Percentiles rank a stretch among this genome's conserved stretches.
phyloP scores from a whole-genome alignment of 2,888 invertebrate species.

The Heliconius ethilla region DNA sequence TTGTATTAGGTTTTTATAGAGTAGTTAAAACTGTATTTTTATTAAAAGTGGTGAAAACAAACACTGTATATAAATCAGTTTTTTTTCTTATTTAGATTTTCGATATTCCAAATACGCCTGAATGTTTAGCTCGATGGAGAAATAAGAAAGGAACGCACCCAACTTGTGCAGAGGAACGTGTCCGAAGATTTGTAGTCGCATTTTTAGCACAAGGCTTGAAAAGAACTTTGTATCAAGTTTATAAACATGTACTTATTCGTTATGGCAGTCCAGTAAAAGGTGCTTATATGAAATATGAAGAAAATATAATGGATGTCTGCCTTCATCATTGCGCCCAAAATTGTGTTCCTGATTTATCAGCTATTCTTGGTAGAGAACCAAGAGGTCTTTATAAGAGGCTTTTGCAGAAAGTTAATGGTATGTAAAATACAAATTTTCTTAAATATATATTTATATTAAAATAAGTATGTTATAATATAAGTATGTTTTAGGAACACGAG shows the following conservation, averaged over 20 bases:
- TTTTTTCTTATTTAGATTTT: constrained; percentile 54
- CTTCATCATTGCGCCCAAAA: constrained; percentile 57
- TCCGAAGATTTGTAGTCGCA: constrained; percentile 60
- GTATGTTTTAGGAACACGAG: constrained; percentile 54
- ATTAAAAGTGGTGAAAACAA: too few species aligned
- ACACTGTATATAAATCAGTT: not conserved
- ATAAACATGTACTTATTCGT: constrained; percentile 55
- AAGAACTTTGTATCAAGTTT: constrained; percentile 66
- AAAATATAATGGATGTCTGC: constrained; percentile 67
- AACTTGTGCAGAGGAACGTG: constrained; percentile 55
- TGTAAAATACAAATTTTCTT: constrained; percentile 5
- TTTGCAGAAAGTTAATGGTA: constrained; percentile 52
- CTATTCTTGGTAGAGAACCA: constrained; percentile 61
- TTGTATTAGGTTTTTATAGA: too few species aligned
- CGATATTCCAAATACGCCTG: constrained; percentile 62
- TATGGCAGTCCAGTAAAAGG: constrained; percentile 56
- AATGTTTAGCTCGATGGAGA: constrained; percentile 64
- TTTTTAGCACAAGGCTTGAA: constrained; percentile 65
- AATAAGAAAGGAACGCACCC: constrained; percentile 55
- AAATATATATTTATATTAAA: not conserved
- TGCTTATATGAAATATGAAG: constrained; percentile 57
- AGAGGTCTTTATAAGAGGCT: constrained; percentile 62
- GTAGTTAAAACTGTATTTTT: too few species aligned
- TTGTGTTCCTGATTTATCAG: constrained; percentile 54
- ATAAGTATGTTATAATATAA: not conserved